These are phyloP conservation scores for Hestina assimilis DNA, from an alignment of 1,140 invertebrate genomes.

Conservation along the genomic window DNA sequence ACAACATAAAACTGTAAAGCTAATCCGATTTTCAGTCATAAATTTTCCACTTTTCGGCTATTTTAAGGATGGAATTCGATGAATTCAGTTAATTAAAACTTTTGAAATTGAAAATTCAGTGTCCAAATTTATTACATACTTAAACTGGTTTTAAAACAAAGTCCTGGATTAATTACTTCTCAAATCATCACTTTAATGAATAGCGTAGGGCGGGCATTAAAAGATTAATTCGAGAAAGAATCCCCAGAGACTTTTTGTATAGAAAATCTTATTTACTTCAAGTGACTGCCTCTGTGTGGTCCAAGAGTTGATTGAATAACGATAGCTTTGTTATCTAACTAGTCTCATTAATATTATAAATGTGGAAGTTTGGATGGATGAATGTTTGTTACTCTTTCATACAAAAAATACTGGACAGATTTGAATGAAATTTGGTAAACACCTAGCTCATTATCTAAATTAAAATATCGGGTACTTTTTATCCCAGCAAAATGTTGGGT, in stretches of 20 bases:
- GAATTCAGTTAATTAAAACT: neutral
- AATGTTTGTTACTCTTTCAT: too few species aligned
- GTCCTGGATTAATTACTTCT: conserved; percentile 52
- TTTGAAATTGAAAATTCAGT: neutral
- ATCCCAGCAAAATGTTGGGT: too few species aligned
- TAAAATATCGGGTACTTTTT: too few species aligned
- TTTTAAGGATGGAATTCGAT: neutral
- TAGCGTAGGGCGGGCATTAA: conserved; percentile 62
- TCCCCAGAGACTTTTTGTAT: conserved; percentile 65
- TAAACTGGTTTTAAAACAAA: conserved; percentile 19
- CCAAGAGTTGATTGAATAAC: conserved; percentile 17
- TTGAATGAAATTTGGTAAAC: too few species aligned
- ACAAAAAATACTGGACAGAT: too few species aligned
- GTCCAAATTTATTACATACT: neutral
- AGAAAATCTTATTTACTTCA: conserved; percentile 71
- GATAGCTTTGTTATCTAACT: neutral
- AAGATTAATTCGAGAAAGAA: conserved; percentile 69
- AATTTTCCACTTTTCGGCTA: too few species aligned
- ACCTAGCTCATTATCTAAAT: too few species aligned
- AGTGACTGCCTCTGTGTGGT: conserved; percentile 45
- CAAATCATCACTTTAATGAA: conserved; percentile 56
- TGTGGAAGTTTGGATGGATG: too few species aligned
- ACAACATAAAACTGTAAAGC: neutral
- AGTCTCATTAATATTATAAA: neutral
- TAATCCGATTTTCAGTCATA: neutral